Percentiles rank a stretch among this genome's conserved stretches.
These are phyloP conservation scores for Tetraodon nigroviridis DNA, from an alignment of 2,113 vertebrate species.

Conservation along the genomic window DNA sequence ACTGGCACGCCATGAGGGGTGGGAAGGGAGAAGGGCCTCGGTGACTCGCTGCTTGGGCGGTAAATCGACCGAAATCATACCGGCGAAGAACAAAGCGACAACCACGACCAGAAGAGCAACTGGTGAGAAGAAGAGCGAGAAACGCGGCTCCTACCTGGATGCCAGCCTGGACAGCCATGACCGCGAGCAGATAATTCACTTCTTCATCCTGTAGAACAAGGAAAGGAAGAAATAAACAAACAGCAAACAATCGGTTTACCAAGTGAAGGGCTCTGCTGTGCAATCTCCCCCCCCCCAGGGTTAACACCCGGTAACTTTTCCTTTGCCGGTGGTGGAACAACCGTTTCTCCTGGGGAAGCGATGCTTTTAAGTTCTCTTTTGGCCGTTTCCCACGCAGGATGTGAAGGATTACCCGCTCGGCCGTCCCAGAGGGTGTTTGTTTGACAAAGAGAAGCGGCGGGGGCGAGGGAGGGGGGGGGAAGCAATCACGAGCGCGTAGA, in stretches of 20 bases:
- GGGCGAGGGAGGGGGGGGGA: conserved; percentile 26
- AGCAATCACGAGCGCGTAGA: conserved; percentile 45
- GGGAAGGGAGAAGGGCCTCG: background rate
- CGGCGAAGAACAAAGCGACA: background rate
- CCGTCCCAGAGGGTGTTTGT: conserved; percentile 42
- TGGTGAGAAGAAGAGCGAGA: background rate
- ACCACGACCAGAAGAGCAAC: background rate
- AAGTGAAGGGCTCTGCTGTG: no score
- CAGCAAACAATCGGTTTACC: no score
- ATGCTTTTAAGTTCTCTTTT: conserved; percentile 21
- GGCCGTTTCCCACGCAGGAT: conserved; percentile 58
- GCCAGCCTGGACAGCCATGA: conserved; percentile 72
- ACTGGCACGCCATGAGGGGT: background rate
- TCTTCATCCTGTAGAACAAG: conserved; percentile 60
- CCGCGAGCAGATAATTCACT: conserved; percentile 38
- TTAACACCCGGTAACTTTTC: no score
- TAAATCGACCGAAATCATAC: background rate
- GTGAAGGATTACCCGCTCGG: conserved; percentile 50
- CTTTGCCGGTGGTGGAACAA: background rate
- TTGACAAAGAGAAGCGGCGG: conserved; percentile 43
- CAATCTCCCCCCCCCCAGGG: no score
- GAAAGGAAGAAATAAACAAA: background rate
- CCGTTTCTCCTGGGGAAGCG: conserved; percentile 28
- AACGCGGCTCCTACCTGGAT: conserved; percentile 59
- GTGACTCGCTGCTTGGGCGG: background rate